These are phyloP conservation scores for Phyllostomus hastatus DNA, from an alignment of 2,113 vertebrate genomes.

Conservation along the genomic window DNA sequence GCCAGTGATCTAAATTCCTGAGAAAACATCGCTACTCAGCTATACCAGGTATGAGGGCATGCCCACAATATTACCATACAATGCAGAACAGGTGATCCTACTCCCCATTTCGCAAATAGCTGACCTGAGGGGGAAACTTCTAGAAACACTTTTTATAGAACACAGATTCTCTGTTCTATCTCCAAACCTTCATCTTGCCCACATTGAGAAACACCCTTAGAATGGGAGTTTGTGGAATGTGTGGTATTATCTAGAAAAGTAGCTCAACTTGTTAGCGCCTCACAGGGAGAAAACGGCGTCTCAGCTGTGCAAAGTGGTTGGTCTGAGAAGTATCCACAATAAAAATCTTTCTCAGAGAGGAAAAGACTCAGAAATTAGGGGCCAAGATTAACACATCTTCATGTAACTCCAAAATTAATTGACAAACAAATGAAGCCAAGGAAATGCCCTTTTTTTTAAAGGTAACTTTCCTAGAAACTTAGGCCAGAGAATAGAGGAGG, in stretches of 20 bases:
- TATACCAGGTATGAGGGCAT: neutral
- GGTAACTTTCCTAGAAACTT: conserved; percentile 50
- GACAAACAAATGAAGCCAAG: conserved; percentile 24
- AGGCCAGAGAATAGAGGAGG: neutral
- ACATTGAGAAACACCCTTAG: neutral
- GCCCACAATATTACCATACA: neutral
- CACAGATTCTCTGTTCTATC: neutral
- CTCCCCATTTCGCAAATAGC: neutral
- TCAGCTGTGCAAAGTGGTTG: neutral
- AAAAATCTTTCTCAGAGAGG: neutral
- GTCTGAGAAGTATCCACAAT: neutral
- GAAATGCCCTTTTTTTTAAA: neutral
- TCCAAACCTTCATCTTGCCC: neutral
- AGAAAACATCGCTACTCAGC: neutral
- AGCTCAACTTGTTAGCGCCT: neutral
- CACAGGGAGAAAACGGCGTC: neutral
- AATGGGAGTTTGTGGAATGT: neutral
- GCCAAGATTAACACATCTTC: neutral
- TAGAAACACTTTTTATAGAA: neutral
- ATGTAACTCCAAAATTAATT: neutral
- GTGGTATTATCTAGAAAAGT: neutral
- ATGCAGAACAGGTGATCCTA: neutral
- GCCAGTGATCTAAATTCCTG: neutral
- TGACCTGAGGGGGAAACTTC: neutral
- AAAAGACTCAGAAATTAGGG: neutral